Percentiles rank a stretch among this genome's conserved stretches.
Evolutionary conservation across 2,888 invertebrate genomes (phyloP).

Genomic region (Agapostemon virescens): DNA sequence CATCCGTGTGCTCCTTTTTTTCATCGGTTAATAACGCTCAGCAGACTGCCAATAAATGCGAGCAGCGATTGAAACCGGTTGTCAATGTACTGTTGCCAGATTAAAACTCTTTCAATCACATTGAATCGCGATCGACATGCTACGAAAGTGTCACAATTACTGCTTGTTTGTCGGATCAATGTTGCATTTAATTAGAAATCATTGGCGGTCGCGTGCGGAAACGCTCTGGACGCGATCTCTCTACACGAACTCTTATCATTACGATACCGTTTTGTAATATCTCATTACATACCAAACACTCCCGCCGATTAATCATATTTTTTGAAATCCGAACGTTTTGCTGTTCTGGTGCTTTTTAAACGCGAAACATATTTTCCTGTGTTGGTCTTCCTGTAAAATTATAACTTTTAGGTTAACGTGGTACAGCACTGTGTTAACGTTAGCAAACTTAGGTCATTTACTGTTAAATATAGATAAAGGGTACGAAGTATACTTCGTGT

Average conservation of each 20-base stretch:
- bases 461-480: no score
- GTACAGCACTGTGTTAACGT: no score
- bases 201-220: slow-evolving; percentile 11
- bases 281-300: not conserved
- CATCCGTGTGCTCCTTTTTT: slow-evolving; percentile 11
- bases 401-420: no score
- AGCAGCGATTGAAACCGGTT: slow-evolving; percentile 20
- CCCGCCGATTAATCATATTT: no score
- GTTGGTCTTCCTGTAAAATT: no score
- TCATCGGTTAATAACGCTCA: slow-evolving; percentile 8
- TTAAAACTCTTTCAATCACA: slow-evolving; percentile 22
- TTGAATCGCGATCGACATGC: slow-evolving; percentile 14
- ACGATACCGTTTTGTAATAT: not conserved
- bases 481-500: no score
- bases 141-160: slow-evolving; percentile 42
- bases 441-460: no score
- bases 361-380: no score
- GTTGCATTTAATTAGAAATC: slow-evolving; percentile 38
- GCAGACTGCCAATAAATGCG: not conserved
- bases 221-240: not conserved
- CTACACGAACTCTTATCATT: not conserved
- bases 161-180: slow-evolving; percentile 29
- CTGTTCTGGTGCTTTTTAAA: no score
- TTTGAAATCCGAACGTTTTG: no score
- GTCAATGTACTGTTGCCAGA: slow-evolving; percentile 23